Conservation (phyloP, 2,888 invertebrate genomes). For the Creontiades dilutus region DNA sequence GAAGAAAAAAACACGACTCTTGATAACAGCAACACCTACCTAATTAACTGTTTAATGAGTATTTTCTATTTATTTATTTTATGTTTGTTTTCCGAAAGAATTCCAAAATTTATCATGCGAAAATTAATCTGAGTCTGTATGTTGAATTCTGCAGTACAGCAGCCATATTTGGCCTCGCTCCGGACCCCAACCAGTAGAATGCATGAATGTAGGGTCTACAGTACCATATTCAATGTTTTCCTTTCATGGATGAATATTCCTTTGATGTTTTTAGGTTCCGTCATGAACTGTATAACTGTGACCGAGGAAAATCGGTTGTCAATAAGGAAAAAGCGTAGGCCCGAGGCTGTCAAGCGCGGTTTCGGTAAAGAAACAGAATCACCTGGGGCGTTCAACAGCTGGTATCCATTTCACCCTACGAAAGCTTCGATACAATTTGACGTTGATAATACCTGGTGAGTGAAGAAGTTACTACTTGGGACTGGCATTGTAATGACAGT, state of each 20-base stretch:
- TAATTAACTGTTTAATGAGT: no score
- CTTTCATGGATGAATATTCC: neutral
- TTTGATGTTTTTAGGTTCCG: neutral
- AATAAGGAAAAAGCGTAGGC: neutral
- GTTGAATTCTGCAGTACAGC: constrained; percentile 1
- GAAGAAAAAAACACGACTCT: no score
- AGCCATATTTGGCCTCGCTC: neutral
- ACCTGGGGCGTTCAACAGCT: neutral
- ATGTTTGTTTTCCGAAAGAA: no score
- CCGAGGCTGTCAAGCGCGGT: neutral
- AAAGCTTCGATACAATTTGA: no score
- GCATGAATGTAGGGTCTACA: constrained; percentile 3
- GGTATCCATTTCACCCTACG: neutral
- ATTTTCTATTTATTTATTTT: no score
- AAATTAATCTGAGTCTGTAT: neutral
- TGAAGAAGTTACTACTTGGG: no score
- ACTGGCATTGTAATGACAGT: no score
- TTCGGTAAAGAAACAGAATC: neutral
- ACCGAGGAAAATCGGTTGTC: neutral
- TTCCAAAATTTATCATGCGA: neutral
- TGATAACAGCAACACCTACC: no score
- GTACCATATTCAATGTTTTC: neutral
- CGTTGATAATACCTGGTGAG: no score
- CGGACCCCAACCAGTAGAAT: neutral
- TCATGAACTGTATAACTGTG: neutral